Evolutionary conservation across 2,113 vertebrate genomes (phyloP), one percentile per base, ranked within the genome.

Genomic region (Burhinus bistriatus): DNA sequence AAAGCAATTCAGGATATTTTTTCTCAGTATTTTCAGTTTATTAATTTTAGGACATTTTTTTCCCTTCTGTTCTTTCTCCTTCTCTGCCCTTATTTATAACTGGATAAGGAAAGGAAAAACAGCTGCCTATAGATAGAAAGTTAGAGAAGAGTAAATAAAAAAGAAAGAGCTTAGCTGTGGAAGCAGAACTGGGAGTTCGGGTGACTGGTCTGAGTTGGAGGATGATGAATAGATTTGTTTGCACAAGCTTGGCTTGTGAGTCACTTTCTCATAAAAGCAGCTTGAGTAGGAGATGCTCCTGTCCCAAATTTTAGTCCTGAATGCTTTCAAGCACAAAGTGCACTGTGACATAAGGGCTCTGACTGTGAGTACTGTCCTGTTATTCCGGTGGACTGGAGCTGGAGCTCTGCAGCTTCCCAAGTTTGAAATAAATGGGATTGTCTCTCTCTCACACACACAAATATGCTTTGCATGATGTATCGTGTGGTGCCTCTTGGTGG

Each of bases 241-340:
- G 49, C 89, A 54, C 61, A 79, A 94, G 62, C 70, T 87, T 95
- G 93, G 84, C 81, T 82, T 82, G 77, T 91, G 84, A 91, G 77
- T 94, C 93, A 85, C 70, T 94, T 87, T 95, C 81, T 94, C 81
- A 62, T 87, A 89, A 94, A 94, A 91, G 54, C 54, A 87, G 52
- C 57, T 87, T 72, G 40, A 96, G 57, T 30, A 69, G 44, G 73
- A 89, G 87, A 94, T 91, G 81, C 84, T 95, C 57, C 66, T 85
- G 84, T 94, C 89, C 73, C 73, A 85, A 71, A 76, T 87, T 94
- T 89, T 44, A 89, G 89, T 73, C 45, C 59, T 84, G 80, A 95
- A 65, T 75, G 65, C 93, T 89, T 92, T 89, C 70, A 70, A 66
- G 72, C 68, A 83, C 86, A 42, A 92, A 92, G 75, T 54, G 25